Conservation (phyloP, 1,140 invertebrate species). For the Melanaphis sacchari region DNA sequence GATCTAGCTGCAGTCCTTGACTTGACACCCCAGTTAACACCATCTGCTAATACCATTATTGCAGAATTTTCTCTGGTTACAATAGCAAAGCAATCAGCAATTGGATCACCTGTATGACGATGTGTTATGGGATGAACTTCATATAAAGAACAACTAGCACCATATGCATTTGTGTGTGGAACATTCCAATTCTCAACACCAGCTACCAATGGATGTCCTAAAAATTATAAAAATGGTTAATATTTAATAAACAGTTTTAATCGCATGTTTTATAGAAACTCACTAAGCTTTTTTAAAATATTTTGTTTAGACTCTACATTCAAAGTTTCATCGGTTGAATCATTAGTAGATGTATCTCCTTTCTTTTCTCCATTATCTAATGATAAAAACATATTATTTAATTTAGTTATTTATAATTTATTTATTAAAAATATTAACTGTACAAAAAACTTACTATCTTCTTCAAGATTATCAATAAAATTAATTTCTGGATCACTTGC, state of each 20-base stretch:
- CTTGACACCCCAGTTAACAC: slow-evolving; percentile 93
- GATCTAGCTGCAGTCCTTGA: slow-evolving; percentile 87
- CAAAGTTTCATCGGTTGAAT: slow-evolving; percentile 20
- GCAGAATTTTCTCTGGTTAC: slow-evolving; percentile 80
- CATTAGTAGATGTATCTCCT: slow-evolving; percentile 48
- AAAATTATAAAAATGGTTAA: not conserved
- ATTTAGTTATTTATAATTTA: not conserved
- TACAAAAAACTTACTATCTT: slow-evolving; percentile 60
- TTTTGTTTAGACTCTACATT: slow-evolving; percentile 32
- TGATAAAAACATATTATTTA: not conserved
- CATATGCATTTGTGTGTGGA: slow-evolving; percentile 73
- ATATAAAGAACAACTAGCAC: slow-evolving; percentile 65
- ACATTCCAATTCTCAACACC: slow-evolving; percentile 75
- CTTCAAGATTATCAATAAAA: slow-evolving; percentile 76
- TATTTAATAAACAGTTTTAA: not conserved
- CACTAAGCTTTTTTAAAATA: slow-evolving; percentile 53
- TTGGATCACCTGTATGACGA: slow-evolving; percentile 82
- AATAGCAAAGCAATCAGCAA: slow-evolving; percentile 89
- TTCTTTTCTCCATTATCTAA: slow-evolving; percentile 43
- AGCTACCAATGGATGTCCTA: slow-evolving; percentile 62
- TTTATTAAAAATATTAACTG: not conserved
- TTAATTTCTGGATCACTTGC: slow-evolving; percentile 75
- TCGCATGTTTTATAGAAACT: not conserved
- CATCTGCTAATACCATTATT: slow-evolving; percentile 86
- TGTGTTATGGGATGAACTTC: slow-evolving; percentile 75